Evolutionary conservation across 1,140 invertebrate species (phyloP).

Genomic region (Portunus trituberculatus): DNA sequence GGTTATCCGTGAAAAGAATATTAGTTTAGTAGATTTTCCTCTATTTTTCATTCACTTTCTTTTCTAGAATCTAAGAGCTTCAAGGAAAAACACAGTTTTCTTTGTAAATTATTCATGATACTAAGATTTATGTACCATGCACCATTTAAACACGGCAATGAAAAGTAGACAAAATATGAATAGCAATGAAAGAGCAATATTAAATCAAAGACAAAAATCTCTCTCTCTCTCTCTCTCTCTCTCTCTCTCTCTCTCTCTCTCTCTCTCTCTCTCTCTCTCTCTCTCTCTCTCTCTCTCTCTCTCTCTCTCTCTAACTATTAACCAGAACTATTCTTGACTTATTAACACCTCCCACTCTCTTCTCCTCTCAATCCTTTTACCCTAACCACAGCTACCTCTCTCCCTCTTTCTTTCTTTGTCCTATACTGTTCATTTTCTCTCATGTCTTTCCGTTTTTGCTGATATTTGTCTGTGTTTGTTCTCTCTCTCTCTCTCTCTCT

Average conservation of each 20-base stretch:
- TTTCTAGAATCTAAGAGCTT: neutral
- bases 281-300: too few relatives aligned
- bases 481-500: neutral
- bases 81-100: neutral
- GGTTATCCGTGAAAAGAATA: neutral
- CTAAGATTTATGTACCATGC: neutral
- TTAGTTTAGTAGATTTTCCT: neutral
- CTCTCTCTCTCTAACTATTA: too few relatives aligned
- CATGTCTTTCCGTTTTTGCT: too few relatives aligned
- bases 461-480: neutral
- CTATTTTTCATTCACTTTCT: neutral
- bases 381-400: too few relatives aligned
- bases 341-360: too few relatives aligned
- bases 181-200: neutral
- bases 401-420: too few relatives aligned
- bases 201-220: neutral
- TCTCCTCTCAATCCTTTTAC: too few relatives aligned
- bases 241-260: conserved; percentile 20
- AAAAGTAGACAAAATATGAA: neutral
- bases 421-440: too few relatives aligned
- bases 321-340: too few relatives aligned
- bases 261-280: conserved; percentile 4
- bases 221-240: neutral
- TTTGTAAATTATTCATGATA: too few relatives aligned
- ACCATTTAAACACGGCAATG: neutral